phyloP scores from a whole-genome alignment of 2,888 invertebrate genomes.

The Tenthredo notha region DNA sequence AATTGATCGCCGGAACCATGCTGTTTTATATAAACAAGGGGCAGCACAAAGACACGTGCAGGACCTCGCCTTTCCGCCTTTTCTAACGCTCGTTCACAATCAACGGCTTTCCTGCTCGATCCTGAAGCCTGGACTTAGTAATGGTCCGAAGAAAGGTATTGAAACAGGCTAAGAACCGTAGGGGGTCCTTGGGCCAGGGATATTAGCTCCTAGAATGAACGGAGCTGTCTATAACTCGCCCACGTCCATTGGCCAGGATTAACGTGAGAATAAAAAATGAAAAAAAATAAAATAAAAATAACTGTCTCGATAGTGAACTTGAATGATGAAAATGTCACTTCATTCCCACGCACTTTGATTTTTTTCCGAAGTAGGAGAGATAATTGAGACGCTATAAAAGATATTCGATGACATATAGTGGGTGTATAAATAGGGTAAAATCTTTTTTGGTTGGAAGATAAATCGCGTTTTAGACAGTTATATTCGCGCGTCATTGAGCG shows the following conservation, averaged over 20 bases:
- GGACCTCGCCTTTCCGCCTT: slow-evolving; percentile 33
- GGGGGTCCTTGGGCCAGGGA: slow-evolving; percentile 20
- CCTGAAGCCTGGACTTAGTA: slow-evolving; percentile 26
- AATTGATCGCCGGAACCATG: slow-evolving; percentile 54
- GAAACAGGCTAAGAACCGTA: slow-evolving; percentile 47
- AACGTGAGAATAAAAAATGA: slow-evolving; percentile 34
- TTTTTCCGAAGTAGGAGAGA: neutral
- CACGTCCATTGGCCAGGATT: slow-evolving; percentile 30
- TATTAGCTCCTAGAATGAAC: slow-evolving; percentile 45
- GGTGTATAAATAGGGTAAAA: neutral
- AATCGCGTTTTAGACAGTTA: neutral
- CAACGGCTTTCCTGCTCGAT: neutral
- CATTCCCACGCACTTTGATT: slow-evolving; percentile 8
- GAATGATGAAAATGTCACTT: slow-evolving; percentile 30
- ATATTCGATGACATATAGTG: neutral
- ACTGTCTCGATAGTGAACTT: neutral
- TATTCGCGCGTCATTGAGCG: slow-evolving; percentile 42
- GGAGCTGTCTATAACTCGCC: slow-evolving; percentile 11
- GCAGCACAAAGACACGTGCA: slow-evolving; percentile 16
- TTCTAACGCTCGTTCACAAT: slow-evolving; percentile 23
- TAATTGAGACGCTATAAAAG: slow-evolving; percentile 28
- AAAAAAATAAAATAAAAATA: neutral
- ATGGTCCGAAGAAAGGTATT: slow-evolving; percentile 40
- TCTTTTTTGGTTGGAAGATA: neutral
- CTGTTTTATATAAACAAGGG: slow-evolving; percentile 56